Evolutionary conservation across 2,888 invertebrate species (phyloP), one percentile per base, ranked within the genome.

Genomic region (Zhuqinia jingwanae): DNA sequence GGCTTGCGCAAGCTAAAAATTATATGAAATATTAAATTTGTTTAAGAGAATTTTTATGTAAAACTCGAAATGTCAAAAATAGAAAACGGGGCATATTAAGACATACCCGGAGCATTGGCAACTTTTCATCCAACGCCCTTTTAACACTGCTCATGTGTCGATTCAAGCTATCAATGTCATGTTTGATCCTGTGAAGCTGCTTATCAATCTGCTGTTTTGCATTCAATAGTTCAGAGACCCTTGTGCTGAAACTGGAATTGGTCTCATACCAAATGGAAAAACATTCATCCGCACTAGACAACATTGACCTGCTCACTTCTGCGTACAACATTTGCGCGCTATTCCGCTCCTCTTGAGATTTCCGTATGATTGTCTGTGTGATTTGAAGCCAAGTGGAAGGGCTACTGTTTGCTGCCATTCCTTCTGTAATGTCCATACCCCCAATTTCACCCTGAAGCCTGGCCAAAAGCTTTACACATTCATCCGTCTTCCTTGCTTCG

Each of bases 371-470:
- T 76, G 95, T 94, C 91, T 96, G 95, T 90, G 95, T 96, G 91
- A 96, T 95, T 91, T 96, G 96, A 0, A 96, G 95, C 97, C 97
- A 97, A 63, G 96, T 95, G 91, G 95, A 95, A 85, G 95, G 95
- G 89, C 96, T 96, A 92, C 96, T 96, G 90, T 96, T 94, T 0
- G 78, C 78, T 17, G 36, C 42, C 17, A 85, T 56, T 17, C 82
- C 89, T 30, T 73, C 79, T 1, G 36, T 17, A 17, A 83, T 53
- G 1, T 89, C 87, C 1, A 88, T 27, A 8, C 80, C 85, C 10
- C 89, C 89, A 70, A 90, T 89, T 73, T 89, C 89, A 81, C 81
- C 80, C 6, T 87, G 89, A 25, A 90, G 79, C 10, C 78, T 70
- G 60, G 87, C 87, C 2, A 91, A 80, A 15, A 88, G n/a, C 68